Evolutionary conservation across 2,797 vertebrate genomes (phyloP).

Genomic region (Austrolebias charrua): DNA sequence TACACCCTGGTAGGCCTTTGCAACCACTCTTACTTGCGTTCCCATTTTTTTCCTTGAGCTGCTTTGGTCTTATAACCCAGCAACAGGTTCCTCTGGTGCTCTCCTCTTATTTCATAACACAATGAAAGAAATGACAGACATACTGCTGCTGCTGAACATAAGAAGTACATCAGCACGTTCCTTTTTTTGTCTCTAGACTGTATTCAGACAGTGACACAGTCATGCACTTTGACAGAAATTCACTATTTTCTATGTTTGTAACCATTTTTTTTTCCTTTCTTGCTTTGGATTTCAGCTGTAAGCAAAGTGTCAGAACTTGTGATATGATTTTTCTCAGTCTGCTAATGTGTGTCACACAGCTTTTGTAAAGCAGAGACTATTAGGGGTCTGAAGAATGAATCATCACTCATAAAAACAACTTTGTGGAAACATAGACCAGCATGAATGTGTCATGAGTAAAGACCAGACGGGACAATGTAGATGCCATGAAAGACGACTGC

Average conservation of each 20-base stretch:
- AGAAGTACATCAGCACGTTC: slow-evolving; percentile 28
- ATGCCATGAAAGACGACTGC: slow-evolving; percentile 59
- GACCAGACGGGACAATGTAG: slow-evolving; percentile 2
- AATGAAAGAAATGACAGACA: slow-evolving; percentile 69
- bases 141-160: slow-evolving; percentile 45
- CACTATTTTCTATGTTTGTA: slow-evolving; percentile 57
- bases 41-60: slow-evolving; percentile 72
- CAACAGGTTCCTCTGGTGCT: slow-evolving; percentile 74
- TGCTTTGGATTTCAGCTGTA: slow-evolving; percentile 67
- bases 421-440: slow-evolving; percentile 2
- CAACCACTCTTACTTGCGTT: slow-evolving; percentile 62
- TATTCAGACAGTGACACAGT: slow-evolving; percentile 30
- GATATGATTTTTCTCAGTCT: slow-evolving; percentile 80
- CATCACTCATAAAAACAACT: slow-evolving; percentile 73
- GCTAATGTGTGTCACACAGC: slow-evolving; percentile 68
- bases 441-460: slow-evolving; percentile 24
- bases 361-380: slow-evolving; percentile 54
- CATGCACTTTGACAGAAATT: slow-evolving; percentile 63
- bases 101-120: slow-evolving; percentile 70
- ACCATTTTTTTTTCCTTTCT: slow-evolving; percentile 44
- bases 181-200: slow-evolving; percentile 10
- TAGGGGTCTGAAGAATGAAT: slow-evolving; percentile 82
- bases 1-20: slow-evolving; percentile 73
- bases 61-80: slow-evolving; percentile 74
- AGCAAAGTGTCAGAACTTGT: slow-evolving; percentile 47